Base-by-base conservation (phyloP, 2,888 invertebrate species). In the Carabus problematicus region DNA sequence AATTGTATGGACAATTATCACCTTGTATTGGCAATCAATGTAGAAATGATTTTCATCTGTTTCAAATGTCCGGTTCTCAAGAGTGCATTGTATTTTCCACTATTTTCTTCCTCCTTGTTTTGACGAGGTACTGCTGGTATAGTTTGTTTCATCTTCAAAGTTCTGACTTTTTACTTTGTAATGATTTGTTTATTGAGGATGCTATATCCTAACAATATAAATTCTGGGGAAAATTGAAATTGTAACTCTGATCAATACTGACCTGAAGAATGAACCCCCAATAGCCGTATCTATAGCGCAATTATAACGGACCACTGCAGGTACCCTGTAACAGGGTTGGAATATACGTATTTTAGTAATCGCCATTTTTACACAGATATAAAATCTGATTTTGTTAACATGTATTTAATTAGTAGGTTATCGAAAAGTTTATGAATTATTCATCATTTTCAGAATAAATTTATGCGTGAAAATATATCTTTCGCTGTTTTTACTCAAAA, bases 1-100 rank as follows among this genome's bases (percentile, higher is more conserved):
- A 66, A 58, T 66, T 58, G 58, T 58, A 18, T 40, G 66, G 66
- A 66, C 56, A 66, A 58, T 66, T 66, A 66, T 58, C 58, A 41
- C 59, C 19, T 45, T 29, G 64, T 43, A 64, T 55, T 47, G 64
- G n/a, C 64, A 56, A 64, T 64, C 55, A 55, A 16, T 12, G 8
- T 49, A 54, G 63, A 63, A 63, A 63, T 49, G 58, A 66, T 66
- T 16, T 58, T 47, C 66, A 66, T 66, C 58, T 40, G 41, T 63
- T 63, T 63, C 49, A 29, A 54, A 63, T 63, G 52, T 49, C 63
- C 52, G 39, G 29, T 39, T 62, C 47, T 49, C 47, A 49, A 49
- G 39, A 12, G 16, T 62, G 61, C 61, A 62, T 40, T 62, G 49
- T 62, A 49, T 62, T 49, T 45, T 58, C 41, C 12, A n/a, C 12